Evolutionary conservation across 1,140 invertebrate species (phyloP), one percentile per base, ranked within the genome.

Genomic region (Apis dorsata): DNA sequence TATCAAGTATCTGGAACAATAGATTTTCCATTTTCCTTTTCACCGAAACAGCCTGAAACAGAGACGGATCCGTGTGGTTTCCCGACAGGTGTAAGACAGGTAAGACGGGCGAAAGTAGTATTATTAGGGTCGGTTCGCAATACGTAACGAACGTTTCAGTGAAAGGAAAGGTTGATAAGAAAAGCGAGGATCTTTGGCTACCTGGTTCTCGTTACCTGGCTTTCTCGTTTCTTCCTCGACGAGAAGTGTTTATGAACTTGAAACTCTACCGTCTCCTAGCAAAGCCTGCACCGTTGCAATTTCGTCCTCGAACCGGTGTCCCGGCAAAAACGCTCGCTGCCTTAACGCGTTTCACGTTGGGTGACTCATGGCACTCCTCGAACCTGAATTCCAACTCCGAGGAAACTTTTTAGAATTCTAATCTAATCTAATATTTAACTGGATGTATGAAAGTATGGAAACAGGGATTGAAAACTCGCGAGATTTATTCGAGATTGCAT

Each of bases 121-220:
- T 87, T 88, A 88, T 88, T 88, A 83, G 79, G 86, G 85, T 87
- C 78, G 72, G 86, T 62, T 82, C 55, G 75, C 79, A 62, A 66
- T 69, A 78, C 74, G 78, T 82, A 87, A 82, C 83, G 83, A 44
- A 79, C 76, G 77, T 53, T 60, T 72, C 63, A 88, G 87, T 88
- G 87, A 88, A 88, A 88, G 87, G 87, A 88, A 85, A 75, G 19
- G 51, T 70, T 72, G 87, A 88, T 88, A 88, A 87, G 86, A 85
- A 88, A 85, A 71, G 57, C 79, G 55, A 34, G 21, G 49, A 57
- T 65, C 62, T 13, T 17, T n/a, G 63, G 49, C 65, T 86, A 84
- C 86, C 77, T 78, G 86, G 24, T 76, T 62, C 62, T 51, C 24
- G 28, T 76, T 19, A 10, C 44, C 11, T 49, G 49, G 51, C 28